Evolutionary conservation across 2,113 vertebrate genomes (phyloP), one percentile per base, ranked within the genome.

Genomic region (Echinops telfairi): DNA sequence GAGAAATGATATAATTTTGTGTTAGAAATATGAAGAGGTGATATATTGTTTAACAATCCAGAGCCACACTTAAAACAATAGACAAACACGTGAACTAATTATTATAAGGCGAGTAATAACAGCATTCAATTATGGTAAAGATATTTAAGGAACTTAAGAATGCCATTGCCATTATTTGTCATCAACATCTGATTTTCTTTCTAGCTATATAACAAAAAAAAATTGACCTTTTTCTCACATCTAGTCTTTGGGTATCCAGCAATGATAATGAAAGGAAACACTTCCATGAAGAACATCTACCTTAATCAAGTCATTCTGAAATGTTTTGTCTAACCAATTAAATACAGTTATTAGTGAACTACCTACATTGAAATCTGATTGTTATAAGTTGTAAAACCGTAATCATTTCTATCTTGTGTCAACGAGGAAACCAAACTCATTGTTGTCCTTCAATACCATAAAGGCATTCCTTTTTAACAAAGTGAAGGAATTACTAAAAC

Each of bases 251-350:
- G 2, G 3, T 83, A 70, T n/a, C 64, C 64, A 66, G 4, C 29
- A 89, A 11, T 62, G 70, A 62, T 14, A 7, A 3, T 38, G 62
- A 66, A 88, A 15, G 2, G 57, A 86, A 75, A 83, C 17, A 81
- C 19, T 78, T 89, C 14, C 70, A 80, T 33, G 75, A 70, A 75
- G 33, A 4, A 57, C 5, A 84, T 47, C 20, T 40, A 57, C 22
- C 38, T 70, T 68, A 81, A 73, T 40, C 36, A 80, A 89, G 71
- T 83, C 5, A 77, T 36, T 79, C 31, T 86, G 57, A 43, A 9
- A 82, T 68, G 53, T 8, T 85, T 96, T 68, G 91, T 89, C 71
- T 94, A 96, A 76, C 93, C 96, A 75, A 75, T 23, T 92, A 91
- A 95, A 23, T 70, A 16, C 7, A 92, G 83, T 78, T 86, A 81